phyloP scores from a whole-genome alignment of 1,140 invertebrate species.

The Phymastichus coffea region DNA sequence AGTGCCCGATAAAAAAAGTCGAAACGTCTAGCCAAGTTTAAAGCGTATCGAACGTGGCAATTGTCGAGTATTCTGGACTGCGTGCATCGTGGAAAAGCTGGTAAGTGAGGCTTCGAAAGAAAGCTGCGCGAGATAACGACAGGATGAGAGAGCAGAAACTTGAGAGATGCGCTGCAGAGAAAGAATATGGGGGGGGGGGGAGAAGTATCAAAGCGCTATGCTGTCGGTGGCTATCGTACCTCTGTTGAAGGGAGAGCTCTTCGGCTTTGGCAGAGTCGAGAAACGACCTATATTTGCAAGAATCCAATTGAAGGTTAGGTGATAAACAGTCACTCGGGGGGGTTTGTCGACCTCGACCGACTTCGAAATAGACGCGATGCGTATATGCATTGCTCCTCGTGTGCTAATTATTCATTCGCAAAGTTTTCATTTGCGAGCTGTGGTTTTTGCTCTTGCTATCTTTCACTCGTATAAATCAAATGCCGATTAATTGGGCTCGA shows the following conservation, averaged over 20 bases:
- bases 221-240: too few species aligned
- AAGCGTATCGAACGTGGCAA: too few species aligned
- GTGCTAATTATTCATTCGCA: conserved; percentile 5
- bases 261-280: conserved; percentile 50
- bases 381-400: not conserved
- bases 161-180: too few species aligned
- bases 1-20: not conserved
- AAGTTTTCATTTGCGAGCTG: too few species aligned
- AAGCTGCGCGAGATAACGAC: not conserved
- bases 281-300: conserved; percentile 48
- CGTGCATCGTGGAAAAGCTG: not conserved
- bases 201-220: too few species aligned
- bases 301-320: conserved; percentile 41
- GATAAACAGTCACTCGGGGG: not conserved
- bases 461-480: too few species aligned
- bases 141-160: too few species aligned
- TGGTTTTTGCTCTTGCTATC: too few species aligned
- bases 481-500: too few species aligned
- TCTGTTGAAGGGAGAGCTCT: conserved; percentile 47
- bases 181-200: too few species aligned
- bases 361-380: conserved; percentile 22
- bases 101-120: not conserved
- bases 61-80: too few species aligned
- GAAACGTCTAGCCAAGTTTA: too few species aligned
- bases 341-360: conserved; percentile 23